A percentile compares a stretch with the other conserved stretches of the same genome.
Evolutionary conservation across 2,888 invertebrate genomes (phyloP).

Genomic region (Oithona nana): DNA sequence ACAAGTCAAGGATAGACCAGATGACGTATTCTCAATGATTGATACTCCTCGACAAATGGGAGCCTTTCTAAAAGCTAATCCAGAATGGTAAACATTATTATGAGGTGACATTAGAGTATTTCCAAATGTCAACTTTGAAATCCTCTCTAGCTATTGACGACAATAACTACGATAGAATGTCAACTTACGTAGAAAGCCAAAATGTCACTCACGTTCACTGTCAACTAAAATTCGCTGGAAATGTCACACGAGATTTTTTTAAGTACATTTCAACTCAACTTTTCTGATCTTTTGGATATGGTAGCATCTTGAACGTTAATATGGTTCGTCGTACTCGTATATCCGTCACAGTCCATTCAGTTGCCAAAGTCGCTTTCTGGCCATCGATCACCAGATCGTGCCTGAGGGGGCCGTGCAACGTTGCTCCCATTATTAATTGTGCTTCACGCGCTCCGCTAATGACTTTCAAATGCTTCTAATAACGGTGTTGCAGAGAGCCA

Average conservation of each 20-base stretch:
- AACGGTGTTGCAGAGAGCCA: no score
- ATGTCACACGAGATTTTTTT: not conserved
- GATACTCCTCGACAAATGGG: not conserved
- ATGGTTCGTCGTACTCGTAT: no score
- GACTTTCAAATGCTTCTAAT: not conserved
- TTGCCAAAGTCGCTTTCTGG: not conserved
- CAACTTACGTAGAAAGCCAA: not conserved
- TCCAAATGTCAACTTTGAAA: not conserved
- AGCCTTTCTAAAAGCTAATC: not conserved
- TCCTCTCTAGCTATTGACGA: not conserved
- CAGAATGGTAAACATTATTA: not conserved
- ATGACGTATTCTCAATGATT: not conserved
- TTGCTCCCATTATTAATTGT: not conserved
- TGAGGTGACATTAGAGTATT: not conserved
- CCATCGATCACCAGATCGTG: not conserved
- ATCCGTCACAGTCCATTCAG: no score
- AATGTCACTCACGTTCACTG: not conserved
- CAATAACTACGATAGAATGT: no score
- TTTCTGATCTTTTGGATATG: no score
- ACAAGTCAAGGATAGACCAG: not conserved
- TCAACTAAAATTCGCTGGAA: not conserved
- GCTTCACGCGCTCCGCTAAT: not conserved
- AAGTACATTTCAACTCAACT: no score
- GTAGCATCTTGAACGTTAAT: no score
- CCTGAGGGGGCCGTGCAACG: not conserved